Conservation (phyloP, 2,113 vertebrate species). For the Pagrus major region DNA sequence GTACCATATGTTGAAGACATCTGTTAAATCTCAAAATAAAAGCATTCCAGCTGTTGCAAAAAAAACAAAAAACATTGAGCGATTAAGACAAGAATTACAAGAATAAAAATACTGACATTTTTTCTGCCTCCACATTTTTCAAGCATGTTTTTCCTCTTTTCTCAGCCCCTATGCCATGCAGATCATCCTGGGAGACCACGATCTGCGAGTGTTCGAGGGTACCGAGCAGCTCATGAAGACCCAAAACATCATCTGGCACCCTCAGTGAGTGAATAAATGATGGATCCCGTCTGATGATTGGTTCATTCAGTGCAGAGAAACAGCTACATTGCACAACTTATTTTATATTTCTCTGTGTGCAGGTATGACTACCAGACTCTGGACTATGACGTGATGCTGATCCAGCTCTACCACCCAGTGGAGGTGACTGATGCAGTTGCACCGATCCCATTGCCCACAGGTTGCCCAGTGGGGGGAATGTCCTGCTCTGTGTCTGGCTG, state of each 20-base stretch:
- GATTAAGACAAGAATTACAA: background rate
- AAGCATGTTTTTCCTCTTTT: background rate
- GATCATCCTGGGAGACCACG: constrained; percentile 81
- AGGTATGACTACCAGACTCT: constrained; percentile 83
- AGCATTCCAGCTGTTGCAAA: background rate
- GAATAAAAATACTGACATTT: background rate
- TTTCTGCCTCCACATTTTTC: background rate
- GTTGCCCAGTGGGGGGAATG: constrained; percentile 63
- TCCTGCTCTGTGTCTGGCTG: constrained; percentile 79
- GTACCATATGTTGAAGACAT: background rate
- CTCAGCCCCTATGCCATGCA: constrained; percentile 78
- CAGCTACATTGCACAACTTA: background rate
- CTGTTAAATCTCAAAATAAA: background rate
- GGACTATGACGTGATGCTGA: constrained; percentile 82
- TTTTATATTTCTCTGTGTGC: background rate
- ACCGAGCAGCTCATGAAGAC: constrained; percentile 82
- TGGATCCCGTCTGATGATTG: background rate
- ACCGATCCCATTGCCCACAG: constrained; percentile 65
- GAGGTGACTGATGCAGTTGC: constrained; percentile 63
- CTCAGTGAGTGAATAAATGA: constrained; percentile 46
- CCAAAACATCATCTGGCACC: constrained; percentile 80
- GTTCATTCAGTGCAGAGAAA: constrained; percentile 5
- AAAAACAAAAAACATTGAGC: background rate
- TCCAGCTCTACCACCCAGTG: constrained; percentile 80
- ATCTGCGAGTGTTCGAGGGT: constrained; percentile 71